Evolutionary conservation across 1,140 invertebrate species (phyloP), one percentile per base, ranked within the genome.

Genomic region (Cherax quadricarinatus): DNA sequence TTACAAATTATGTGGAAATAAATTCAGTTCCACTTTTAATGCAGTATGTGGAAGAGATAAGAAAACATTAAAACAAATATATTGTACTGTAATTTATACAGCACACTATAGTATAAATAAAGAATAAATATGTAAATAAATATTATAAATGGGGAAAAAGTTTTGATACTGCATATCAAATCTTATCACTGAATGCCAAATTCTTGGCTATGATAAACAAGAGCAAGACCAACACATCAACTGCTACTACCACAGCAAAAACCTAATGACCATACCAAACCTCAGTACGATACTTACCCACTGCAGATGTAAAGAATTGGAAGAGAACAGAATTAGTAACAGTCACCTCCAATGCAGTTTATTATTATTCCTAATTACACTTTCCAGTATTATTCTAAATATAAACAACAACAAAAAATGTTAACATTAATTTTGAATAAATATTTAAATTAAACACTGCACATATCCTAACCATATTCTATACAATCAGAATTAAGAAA

Each of bases 281-380:
- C 24, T 82, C 21, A n/a, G 83, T 92, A 41, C 2, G 30, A 41
- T 41, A 92, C 90, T 92, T 53, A 92, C 90, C 85, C 60, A 86
- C 90, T 92, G 84, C 49, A 66, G 53, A 82, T 66, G 84, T n/a
- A 86, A 86, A 57, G 66, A 87, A 86, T n/a, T 70, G 16, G 84
- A 84, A 80, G 24, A 89, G 78, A n/a, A 80, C n/a, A 86, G 41
- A 81, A 83, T 57, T 79, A 92, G 60, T 78, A 81, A 48, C 60
- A 4, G 53, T 51, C 62, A 84, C 80, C 9, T 81, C 16, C 48
- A 51, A 21, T n/a, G 49, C 51, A 7, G 10, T 3, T 49, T 51
- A 81, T 9, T 57, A 14, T 9, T 51, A 81, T 49, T 14, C 18
- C 78, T 41, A 48, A 24, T 5, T 81, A 10, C 4, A 81, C 48